phyloP scores from a whole-genome alignment of 2,797 vertebrate genomes.

The Chelidonichthys spinosus region DNA sequence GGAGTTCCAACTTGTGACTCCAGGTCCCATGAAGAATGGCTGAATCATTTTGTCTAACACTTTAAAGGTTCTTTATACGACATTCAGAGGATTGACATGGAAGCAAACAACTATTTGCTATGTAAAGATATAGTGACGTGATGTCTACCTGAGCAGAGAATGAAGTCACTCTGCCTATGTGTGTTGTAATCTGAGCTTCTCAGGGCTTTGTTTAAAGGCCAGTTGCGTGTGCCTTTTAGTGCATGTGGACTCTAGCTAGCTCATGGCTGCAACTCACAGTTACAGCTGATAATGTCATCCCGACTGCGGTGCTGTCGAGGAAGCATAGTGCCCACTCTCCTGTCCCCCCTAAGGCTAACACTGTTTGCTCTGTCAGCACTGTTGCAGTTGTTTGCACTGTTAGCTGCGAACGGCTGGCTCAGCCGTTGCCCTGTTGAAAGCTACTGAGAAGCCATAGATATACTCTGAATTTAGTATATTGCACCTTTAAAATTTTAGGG shows the following conservation, averaged over 20 bases:
- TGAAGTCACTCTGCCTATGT: background rate
- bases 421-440: background rate
- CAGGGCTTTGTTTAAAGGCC: background rate
- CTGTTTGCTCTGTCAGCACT: background rate
- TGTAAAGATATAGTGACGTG: background rate
- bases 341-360: background rate
- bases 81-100: background rate
- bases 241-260: background rate
- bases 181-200: background rate
- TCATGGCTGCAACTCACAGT: background rate
- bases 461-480: background rate
- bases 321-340: background rate
- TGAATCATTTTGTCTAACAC: background rate
- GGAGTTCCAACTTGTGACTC: background rate
- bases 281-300: background rate
- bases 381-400: too few species aligned
- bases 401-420: background rate
- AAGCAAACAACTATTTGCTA: background rate
- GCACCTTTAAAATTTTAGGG: background rate
- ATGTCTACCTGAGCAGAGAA: background rate
- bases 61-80: background rate
- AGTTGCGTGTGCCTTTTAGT: too few species aligned
- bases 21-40: background rate
- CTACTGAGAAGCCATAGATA: background rate
- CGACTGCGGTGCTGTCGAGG: too few species aligned